phyloP scores from a whole-genome alignment of 2,888 invertebrate species.

The Portevinia maculata region DNA sequence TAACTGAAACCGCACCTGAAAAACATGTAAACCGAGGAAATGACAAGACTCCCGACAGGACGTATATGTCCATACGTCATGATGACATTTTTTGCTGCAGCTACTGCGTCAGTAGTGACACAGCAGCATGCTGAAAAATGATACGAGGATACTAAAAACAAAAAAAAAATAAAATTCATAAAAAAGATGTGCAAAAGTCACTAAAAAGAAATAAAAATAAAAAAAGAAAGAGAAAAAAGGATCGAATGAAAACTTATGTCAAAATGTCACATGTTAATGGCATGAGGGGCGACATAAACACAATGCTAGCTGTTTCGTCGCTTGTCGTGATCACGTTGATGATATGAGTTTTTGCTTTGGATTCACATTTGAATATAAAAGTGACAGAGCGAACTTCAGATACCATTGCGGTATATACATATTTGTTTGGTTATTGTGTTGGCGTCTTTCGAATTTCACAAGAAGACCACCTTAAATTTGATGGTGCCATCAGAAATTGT shows the following conservation, averaged over 20 bases:
- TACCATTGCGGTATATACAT: not conserved
- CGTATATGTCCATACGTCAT: conserved; percentile 32
- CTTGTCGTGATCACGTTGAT: conserved; percentile 61
- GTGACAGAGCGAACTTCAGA: conserved; percentile 43
- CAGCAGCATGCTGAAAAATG: conserved; percentile 51
- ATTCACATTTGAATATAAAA: conserved; percentile 5
- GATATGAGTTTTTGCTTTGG: conserved; percentile 40
- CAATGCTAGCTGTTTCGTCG: conserved; percentile 25
- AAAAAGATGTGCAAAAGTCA: conserved; percentile 1
- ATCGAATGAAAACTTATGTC: conserved; percentile 63
- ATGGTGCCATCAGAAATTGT: conserved; percentile 50
- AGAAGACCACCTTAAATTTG: conserved; percentile 50
- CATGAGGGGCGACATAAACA: conserved; percentile 58
- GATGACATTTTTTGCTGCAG: conserved; percentile 33
- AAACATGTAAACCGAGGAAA: conserved; percentile 40
- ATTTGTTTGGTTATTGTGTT: conserved; percentile 10
- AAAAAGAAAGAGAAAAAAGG: conserved; percentile 6
- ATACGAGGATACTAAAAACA: conserved; percentile 10
- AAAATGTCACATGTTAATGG: conserved; percentile 71
- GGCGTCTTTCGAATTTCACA: conserved; percentile 13
- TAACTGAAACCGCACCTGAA: conserved; percentile 60
- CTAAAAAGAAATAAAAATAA: conserved; percentile 15
- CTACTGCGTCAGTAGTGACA: conserved; percentile 44
- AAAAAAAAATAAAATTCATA: conserved; percentile 12
- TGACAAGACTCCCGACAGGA: conserved; percentile 53